Conservation (phyloP, 2,888 invertebrate species). For the Eugnorisma glareosa region DNA sequence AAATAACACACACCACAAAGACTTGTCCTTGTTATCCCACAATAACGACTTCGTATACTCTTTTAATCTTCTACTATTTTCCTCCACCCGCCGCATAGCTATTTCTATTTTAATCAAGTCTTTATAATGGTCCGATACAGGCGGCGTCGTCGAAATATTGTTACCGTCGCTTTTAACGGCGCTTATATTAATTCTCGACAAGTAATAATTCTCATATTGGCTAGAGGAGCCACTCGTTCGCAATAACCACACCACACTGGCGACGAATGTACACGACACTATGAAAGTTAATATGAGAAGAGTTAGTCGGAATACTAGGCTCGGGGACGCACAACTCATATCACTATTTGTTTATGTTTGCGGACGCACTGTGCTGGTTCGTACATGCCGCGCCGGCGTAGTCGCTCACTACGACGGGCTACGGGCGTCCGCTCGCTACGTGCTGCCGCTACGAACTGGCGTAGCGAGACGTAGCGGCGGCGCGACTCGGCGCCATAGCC, state of each 20-base stretch:
- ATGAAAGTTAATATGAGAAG: slow-evolving; percentile 86
- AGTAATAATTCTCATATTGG: slow-evolving; percentile 90
- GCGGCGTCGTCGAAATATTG: slow-evolving; percentile 79
- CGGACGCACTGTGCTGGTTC: slow-evolving; percentile 80
- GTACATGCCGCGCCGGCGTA: slow-evolving; percentile 86
- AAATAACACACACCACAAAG: slow-evolving; percentile 89
- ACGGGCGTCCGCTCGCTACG: slow-evolving; percentile 84
- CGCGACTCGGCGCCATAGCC: slow-evolving; percentile 76
- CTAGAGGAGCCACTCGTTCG: slow-evolving; percentile 81
- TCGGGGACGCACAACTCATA: slow-evolving; percentile 89
- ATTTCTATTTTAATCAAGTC: slow-evolving; percentile 90
- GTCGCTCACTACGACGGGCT: slow-evolving; percentile 79
- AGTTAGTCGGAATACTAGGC: slow-evolving; percentile 86
- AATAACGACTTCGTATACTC: slow-evolving; percentile 88
- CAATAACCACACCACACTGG: slow-evolving; percentile 88
- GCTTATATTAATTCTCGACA: slow-evolving; percentile 90
- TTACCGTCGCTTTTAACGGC: slow-evolving; percentile 79
- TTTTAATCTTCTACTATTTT: slow-evolving; percentile 88
- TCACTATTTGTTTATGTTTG: slow-evolving; percentile 89
- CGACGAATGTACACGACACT: slow-evolving; percentile 87
- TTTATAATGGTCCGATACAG: slow-evolving; percentile 87
- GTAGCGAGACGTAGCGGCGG: slow-evolving; percentile 71
- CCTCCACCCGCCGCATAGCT: slow-evolving; percentile 89
- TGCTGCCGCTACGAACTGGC: slow-evolving; percentile 84
- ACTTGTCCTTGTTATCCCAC: slow-evolving; percentile 89